Evolutionary conservation across 2,797 vertebrate genomes (phyloP), one percentile per base, ranked within the genome.

Genomic region (Sebastes goodei): DNA sequence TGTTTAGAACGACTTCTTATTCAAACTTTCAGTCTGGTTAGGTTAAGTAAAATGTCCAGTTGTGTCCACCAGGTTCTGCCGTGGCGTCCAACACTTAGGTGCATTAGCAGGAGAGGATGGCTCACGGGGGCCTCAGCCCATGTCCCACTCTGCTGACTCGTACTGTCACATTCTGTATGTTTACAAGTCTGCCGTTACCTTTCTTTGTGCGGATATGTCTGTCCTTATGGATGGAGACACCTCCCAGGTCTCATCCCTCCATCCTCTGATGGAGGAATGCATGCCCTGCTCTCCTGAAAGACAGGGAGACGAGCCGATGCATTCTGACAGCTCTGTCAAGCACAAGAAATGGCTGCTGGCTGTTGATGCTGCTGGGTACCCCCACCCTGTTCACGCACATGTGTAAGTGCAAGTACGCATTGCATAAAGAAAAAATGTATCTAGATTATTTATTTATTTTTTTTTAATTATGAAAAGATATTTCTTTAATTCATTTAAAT

Each of bases 281-380:
- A 71, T 87, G 86, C 91, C 92, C 80, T 49, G 35, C 0, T 10
- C 77, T 82, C 46, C 65, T 33, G 56, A 73, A 82, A 81, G 80
- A 84, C n/a, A 80, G 27, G 27, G 14, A 76, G 81, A n/a, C 61
- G 71, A 85, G 69, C 1, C 84, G 70, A 96, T 95, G 83, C 82
- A 85, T 95, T 95, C 93, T 96, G 94, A 96, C 95, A 95, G 89
- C 92, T 94, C 93, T 46, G 74, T 94, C 92, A 94, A 94, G 93
- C 94, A 93, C 85, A 90, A 94, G 87, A 93, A 85, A 90, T 91
- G 89, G 87, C 95, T 94, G 85, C 92, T 87, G 91, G 94, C 91
- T 91, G 88, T 86, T 75, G 62, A 73, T 80, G 32, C 80, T 91
- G 75, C 75, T 80, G 74, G 78, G 78, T 71, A 71, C 77, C 80